phyloP scores from a whole-genome alignment of 2,797 vertebrate genomes.

The Morelia viridis region DNA sequence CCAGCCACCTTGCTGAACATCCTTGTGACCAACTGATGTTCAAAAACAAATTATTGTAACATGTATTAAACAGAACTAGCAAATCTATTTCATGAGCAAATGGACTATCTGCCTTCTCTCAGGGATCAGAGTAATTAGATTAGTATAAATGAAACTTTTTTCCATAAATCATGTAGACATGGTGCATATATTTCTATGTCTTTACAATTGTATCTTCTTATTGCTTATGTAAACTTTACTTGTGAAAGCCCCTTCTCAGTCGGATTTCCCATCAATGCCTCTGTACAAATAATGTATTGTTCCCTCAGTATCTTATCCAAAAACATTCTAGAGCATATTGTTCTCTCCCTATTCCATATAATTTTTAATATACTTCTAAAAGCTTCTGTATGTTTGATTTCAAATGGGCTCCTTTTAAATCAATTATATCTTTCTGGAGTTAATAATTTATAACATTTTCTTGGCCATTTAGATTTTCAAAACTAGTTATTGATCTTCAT shows the following conservation, averaged over 20 bases:
- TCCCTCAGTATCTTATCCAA: not conserved
- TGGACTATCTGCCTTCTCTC: not conserved
- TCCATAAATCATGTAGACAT: not conserved
- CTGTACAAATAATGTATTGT: not conserved
- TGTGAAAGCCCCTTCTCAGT: not conserved
- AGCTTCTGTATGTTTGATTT: not conserved
- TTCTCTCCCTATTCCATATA: not conserved
- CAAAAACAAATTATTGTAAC: not conserved
- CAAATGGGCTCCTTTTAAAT: not conserved
- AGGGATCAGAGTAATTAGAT: not conserved
- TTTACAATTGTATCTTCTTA: not conserved
- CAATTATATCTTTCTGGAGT: not conserved
- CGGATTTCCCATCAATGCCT: not conserved
- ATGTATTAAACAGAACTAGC: not conserved
- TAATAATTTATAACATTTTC: slow-evolving; percentile 7
- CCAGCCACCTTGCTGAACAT: not conserved
- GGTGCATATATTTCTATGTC: not conserved
- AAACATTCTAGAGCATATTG: not conserved
- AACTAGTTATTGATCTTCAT: not conserved
- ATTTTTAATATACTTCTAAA: not conserved
- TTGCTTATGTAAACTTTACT: not conserved
- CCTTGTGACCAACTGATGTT: not conserved
- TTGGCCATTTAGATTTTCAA: not conserved
- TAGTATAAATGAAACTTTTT: not conserved
- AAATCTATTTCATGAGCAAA: not conserved